Evolutionary conservation across 2,797 vertebrate species (phyloP).

Genomic region (Ara ararauna): DNA sequence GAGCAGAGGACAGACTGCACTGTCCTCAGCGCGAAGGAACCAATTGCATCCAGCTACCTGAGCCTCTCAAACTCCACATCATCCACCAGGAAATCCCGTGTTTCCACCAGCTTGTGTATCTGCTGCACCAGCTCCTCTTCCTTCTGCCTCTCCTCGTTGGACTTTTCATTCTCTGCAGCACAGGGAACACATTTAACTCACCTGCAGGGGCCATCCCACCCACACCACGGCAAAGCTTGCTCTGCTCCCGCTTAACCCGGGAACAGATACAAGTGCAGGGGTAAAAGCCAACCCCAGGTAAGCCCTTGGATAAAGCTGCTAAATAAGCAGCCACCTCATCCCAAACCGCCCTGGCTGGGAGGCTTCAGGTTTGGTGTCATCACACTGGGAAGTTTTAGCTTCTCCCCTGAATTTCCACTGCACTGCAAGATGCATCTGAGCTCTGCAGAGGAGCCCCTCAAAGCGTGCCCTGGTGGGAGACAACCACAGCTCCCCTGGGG

Average conservation of each 20-base stretch:
- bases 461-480: neutral
- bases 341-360: neutral
- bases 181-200: neutral
- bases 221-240: neutral
- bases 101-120: conserved; percentile 92
- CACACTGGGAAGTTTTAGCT: neutral
- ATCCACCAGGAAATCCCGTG: conserved; percentile 90
- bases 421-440: neutral
- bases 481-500: neutral
- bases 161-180: conserved; percentile 85
- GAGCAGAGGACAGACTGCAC: neutral
- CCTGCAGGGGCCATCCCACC: neutral
- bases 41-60: conserved; percentile 76
- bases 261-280: neutral
- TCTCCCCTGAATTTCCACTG: neutral
- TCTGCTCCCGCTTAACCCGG: neutral
- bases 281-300: neutral
- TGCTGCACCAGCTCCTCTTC: conserved; percentile 88
- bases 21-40: neutral
- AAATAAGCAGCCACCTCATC: neutral
- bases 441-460: neutral
- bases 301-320: neutral
- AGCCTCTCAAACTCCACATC: conserved; percentile 92
- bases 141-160: conserved; percentile 79
- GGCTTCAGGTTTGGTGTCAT: neutral